A percentile compares a stretch with the other conserved stretches of the same genome.
phyloP scores from a whole-genome alignment of 2,888 invertebrate genomes.

The Lampropteryx suffumata region DNA sequence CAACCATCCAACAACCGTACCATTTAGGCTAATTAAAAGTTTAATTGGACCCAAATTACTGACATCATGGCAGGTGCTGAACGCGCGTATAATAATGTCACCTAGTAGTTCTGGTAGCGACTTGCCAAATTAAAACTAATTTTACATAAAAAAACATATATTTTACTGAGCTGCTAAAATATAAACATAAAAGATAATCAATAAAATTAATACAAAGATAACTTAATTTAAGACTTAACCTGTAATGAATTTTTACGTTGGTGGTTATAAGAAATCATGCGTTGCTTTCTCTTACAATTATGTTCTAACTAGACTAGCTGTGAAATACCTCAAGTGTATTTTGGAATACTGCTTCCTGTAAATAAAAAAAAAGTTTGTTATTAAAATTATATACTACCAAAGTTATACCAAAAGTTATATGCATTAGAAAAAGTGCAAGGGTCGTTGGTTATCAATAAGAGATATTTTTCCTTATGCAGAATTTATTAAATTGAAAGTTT shows the following conservation, averaged over 20 bases:
- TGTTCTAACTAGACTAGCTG: constrained; percentile 61
- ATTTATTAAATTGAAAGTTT: constrained; percentile 77
- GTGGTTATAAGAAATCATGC: constrained; percentile 69
- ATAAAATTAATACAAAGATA: constrained; percentile 46
- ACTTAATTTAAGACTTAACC: constrained; percentile 69
- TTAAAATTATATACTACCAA: constrained; percentile 23
- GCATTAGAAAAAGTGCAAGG: constrained; percentile 39
- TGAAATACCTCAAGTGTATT: constrained; percentile 79
- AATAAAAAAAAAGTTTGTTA: constrained; percentile 60
- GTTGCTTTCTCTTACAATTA: constrained; percentile 74
- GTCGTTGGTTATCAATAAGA: constrained; percentile 57
- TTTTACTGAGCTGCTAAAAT: constrained; percentile 30
- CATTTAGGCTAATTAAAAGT: constrained; percentile 16
- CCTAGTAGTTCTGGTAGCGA: constrained; percentile 7
- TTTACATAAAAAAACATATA: constrained; percentile 31
- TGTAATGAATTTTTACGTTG: constrained; percentile 60
- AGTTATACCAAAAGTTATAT: neutral
- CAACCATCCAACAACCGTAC: constrained; percentile 34
- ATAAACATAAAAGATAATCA: constrained; percentile 40
- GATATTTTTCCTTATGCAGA: constrained; percentile 64
- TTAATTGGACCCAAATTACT: constrained; percentile 8
- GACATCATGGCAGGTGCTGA: constrained; percentile 24
- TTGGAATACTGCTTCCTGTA: constrained; percentile 81
- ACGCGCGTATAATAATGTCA: neutral
- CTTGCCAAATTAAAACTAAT: constrained; percentile 40